These are phyloP conservation scores for Maniola jurtina DNA, from an alignment of 1,140 invertebrate genomes.

Conservation along the genomic window DNA sequence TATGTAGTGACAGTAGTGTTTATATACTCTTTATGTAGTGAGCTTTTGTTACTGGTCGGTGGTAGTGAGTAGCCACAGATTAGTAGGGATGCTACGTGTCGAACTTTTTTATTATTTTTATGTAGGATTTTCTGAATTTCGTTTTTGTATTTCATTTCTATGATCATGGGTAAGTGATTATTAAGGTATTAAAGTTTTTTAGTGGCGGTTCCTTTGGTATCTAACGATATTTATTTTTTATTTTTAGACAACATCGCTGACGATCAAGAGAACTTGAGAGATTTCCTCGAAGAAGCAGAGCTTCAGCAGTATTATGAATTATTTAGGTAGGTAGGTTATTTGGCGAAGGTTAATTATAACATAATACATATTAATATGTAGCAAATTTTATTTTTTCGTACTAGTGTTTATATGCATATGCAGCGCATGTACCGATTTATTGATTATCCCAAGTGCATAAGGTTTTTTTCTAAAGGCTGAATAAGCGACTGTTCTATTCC, in stretches of 20 bases:
- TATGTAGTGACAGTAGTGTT: no score
- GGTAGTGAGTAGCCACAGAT: no score
- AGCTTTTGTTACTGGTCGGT: no score
- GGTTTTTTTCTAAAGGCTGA: no score
- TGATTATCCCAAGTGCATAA: no score
- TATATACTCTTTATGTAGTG: no score
- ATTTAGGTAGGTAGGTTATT: slow-evolving; percentile 56
- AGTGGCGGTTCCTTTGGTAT: not conserved
- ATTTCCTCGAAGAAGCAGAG: slow-evolving; percentile 67
- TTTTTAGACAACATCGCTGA: slow-evolving; percentile 51
- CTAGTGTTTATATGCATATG: not conserved
- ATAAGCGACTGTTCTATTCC: no score
- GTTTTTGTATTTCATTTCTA: not conserved
- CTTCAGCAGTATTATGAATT: slow-evolving; percentile 64
- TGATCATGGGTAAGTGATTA: slow-evolving; percentile 6
- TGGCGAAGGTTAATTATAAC: not conserved
- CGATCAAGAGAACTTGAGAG: slow-evolving; percentile 55
- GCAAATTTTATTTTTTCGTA: not conserved
- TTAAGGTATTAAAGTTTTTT: not conserved
- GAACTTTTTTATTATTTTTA: not conserved
- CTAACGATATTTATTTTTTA: slow-evolving; percentile 4
- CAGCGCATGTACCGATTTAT: not conserved
- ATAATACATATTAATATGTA: not conserved
- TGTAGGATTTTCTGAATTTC: not conserved
- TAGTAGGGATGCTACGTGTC: no score